phyloP scores from a whole-genome alignment of 2,113 vertebrate genomes.

The Protomyctophum bolini region DNA sequence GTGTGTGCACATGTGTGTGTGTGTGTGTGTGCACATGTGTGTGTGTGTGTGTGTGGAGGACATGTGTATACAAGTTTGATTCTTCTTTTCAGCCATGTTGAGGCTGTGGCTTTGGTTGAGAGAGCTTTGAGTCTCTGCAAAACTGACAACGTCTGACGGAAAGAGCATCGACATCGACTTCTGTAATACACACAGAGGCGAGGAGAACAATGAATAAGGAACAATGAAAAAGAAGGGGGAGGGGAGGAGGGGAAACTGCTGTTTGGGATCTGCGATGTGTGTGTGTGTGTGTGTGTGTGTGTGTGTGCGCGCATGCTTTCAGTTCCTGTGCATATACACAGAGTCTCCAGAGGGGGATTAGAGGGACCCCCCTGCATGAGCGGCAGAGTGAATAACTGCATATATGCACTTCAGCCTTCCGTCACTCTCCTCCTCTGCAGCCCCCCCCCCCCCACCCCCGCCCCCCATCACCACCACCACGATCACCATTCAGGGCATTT shows the following conservation, averaged over 20 bases:
- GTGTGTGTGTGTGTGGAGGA: not conserved
- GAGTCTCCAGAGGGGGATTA: conserved; percentile 63
- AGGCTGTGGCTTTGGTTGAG: conserved; percentile 7
- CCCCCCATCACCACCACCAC: too few relatives aligned
- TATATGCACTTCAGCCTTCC: conserved; percentile 62
- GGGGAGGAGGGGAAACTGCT: not conserved
- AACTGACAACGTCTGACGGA: not conserved
- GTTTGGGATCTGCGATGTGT: conserved; percentile 28
- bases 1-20: too few relatives aligned
- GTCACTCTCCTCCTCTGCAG: conserved; percentile 48
- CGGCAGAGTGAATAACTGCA: conserved; percentile 66
- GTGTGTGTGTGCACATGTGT: too few relatives aligned
- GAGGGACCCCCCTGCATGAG: conserved; percentile 65
- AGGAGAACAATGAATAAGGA: conserved; percentile 43
- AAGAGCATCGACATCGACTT: conserved; percentile 11
- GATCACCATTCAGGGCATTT: too few relatives aligned
- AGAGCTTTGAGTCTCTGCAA: conserved; percentile 21
- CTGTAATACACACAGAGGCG: conserved; percentile 10
- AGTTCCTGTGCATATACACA: conserved; percentile 36
- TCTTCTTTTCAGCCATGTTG: conserved; percentile 20
- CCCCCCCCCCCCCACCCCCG: conserved; percentile 45
- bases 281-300: not conserved
- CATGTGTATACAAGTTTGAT: conserved; percentile 16
- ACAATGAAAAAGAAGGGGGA: conserved; percentile 16
- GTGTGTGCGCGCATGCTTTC: conserved; percentile 11